Conservation (phyloP, 1,140 invertebrate genomes). For the Mercenaria mercenaria region DNA sequence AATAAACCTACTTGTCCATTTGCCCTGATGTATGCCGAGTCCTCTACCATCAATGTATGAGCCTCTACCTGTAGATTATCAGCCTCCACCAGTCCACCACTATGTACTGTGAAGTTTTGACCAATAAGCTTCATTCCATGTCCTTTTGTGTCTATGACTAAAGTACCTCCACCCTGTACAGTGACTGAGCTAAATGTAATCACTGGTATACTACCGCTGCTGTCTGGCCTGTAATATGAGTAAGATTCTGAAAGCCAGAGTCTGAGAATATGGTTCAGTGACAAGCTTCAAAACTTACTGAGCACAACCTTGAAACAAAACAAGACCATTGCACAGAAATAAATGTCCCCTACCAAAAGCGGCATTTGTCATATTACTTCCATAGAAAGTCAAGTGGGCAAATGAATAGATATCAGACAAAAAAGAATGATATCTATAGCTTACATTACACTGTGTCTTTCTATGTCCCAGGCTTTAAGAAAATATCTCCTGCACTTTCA, state of each 20-base stretch:
- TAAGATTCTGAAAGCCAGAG: neutral
- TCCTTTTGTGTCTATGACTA: conserved; percentile 71
- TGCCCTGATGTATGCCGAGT: conserved; percentile 71
- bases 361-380: too few species aligned
- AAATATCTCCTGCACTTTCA: too few species aligned
- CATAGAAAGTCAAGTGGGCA: too few species aligned
- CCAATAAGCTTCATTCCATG: conserved; percentile 73
- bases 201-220: conserved; percentile 53
- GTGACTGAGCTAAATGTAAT: conserved; percentile 74
- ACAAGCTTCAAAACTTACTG: too few species aligned
- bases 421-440: too few species aligned
- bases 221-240: conserved; percentile 66
- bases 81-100: conserved; percentile 74
- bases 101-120: conserved; percentile 72
- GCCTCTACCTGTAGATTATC: conserved; percentile 73
- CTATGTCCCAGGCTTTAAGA: too few species aligned
- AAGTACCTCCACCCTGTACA: conserved; percentile 75
- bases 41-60: conserved; percentile 67
- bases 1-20: conserved; percentile 75
- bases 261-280: too few species aligned
- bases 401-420: too few species aligned
- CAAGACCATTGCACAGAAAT: too few species aligned
- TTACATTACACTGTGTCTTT: too few species aligned
- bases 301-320: too few species aligned
- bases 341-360: too few species aligned